Conservation (phyloP, 2,113 vertebrate genomes). For the mouse (Mus musculus) region DNA sequence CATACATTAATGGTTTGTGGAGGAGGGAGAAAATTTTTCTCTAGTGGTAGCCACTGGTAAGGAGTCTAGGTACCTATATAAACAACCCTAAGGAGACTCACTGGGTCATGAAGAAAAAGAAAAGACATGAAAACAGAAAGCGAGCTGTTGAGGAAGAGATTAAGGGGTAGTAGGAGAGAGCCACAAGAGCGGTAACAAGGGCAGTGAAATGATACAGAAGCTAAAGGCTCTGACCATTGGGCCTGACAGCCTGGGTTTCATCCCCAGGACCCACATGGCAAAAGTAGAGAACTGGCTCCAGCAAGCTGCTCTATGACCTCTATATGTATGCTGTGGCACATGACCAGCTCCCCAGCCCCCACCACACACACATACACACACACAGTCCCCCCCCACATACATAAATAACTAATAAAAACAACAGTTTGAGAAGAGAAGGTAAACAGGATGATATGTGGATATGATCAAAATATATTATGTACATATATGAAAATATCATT, state of each 20-base stretch:
- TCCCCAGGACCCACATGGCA: neutral
- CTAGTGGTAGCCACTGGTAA: neutral
- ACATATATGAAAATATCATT: neutral
- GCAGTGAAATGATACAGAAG: neutral
- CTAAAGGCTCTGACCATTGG: neutral
- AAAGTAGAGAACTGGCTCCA: neutral
- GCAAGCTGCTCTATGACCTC: neutral
- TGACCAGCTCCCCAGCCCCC: too few relatives aligned
- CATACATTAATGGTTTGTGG: too few relatives aligned
- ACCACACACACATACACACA: neutral
- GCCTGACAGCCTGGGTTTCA: neutral
- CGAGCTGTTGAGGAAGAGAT: neutral
- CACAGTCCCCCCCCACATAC: neutral
- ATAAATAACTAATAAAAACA: neutral
- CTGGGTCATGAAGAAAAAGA: neutral
- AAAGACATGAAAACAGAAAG: neutral
- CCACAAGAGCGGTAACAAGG: too few relatives aligned
- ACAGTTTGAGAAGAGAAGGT: neutral
- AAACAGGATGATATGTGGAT: neutral
- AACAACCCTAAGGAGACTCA: neutral
- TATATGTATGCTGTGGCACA: neutral
- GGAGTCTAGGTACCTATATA: neutral
- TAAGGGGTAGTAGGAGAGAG: neutral
- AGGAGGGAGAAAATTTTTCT: neutral
- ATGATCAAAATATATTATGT: neutral